These are phyloP conservation scores for Brachyopa scutellaris DNA, from an alignment of 2,888 invertebrate genomes.

Conservation along the genomic window DNA sequence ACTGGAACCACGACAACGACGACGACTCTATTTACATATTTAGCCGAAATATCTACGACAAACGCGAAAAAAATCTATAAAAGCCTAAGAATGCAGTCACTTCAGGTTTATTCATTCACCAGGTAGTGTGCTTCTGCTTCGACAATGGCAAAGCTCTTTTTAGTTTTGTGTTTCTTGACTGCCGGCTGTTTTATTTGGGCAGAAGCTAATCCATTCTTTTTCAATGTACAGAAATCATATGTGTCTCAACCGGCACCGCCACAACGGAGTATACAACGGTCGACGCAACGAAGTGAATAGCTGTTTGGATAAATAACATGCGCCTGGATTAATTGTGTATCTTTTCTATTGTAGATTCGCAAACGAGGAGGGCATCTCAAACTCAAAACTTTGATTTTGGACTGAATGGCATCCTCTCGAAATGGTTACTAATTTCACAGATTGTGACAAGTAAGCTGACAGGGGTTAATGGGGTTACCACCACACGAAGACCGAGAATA, in stretches of 20 bases:
- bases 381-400: slow-evolving; percentile 11
- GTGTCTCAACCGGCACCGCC: slow-evolving; percentile 25
- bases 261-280: too few relatives aligned
- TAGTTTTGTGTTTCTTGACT: slow-evolving; percentile 41
- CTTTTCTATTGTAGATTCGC: slow-evolving; percentile 3
- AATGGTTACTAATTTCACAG: slow-evolving; percentile 22
- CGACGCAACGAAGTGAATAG: too few relatives aligned
- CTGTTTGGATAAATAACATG: too few relatives aligned
- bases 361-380: neutral
- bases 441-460: slow-evolving; percentile 1
- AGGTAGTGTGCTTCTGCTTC: slow-evolving; percentile 57
- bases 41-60: neutral
- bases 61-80: slow-evolving; percentile 57
- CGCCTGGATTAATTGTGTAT: too few relatives aligned
- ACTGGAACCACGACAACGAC: neutral
- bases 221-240: slow-evolving; percentile 38
- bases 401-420: slow-evolving; percentile 16
- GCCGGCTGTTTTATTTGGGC: slow-evolving; percentile 38
- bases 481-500: slow-evolving; percentile 29
- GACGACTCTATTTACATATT: slow-evolving; percentile 30
- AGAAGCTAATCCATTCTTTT: slow-evolving; percentile 54
- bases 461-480: neutral
- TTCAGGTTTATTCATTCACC: slow-evolving; percentile 64
- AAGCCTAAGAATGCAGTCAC: slow-evolving; percentile 41
- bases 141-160: slow-evolving; percentile 47